Evolutionary conservation across 2,888 invertebrate species (phyloP), one percentile per base, ranked within the genome.

Genomic region (Seira ritae): DNA sequence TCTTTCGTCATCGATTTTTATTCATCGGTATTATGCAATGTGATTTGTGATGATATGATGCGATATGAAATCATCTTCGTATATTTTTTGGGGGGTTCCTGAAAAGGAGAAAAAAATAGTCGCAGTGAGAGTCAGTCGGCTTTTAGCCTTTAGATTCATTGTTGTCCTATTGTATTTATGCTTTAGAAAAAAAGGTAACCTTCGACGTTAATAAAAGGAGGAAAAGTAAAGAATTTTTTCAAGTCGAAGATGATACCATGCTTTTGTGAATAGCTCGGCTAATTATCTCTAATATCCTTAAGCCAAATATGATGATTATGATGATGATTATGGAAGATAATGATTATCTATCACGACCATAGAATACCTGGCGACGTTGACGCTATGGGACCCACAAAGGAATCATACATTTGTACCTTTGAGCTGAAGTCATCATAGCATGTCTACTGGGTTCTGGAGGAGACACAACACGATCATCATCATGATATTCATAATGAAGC

Each of bases 211-310:
- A 31, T 31, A 31, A 31, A 31, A 31, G 31, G 68, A 31, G 37
- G n/a, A 68, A 22, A 55, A 10, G 37, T 3, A 31, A 15, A 1
- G 24, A 23, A 17, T 68, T 68, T 67, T 24, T 70, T 20, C 17
- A 8, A 19, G 50, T 37, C 20, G 17, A n/a, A n/a, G 19, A 60
- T 31, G 60, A 19, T 19, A 68, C 1, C 50, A 75, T 66, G 23
- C 55, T 69, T 22, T 69, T 22, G 69, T 78, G 78, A 78, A 72
- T 78, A 78, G 78, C 70, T 66, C 24, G 24, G 78, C 78, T 78
- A 78, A 78, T 78, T 78, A 72, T 78, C 78, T 78, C 46, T 78
- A 78, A 78, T 78, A 78, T 78, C 78, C 71, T 78, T 42, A 72
- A 78, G 78, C 71, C 71, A 71, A 24, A 66, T 68, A 69, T 70